A percentile compares a stretch with the other conserved stretches of the same genome.
phyloP scores from a whole-genome alignment of 1,140 invertebrate genomes.

The Lasaia peninsularis region DNA sequence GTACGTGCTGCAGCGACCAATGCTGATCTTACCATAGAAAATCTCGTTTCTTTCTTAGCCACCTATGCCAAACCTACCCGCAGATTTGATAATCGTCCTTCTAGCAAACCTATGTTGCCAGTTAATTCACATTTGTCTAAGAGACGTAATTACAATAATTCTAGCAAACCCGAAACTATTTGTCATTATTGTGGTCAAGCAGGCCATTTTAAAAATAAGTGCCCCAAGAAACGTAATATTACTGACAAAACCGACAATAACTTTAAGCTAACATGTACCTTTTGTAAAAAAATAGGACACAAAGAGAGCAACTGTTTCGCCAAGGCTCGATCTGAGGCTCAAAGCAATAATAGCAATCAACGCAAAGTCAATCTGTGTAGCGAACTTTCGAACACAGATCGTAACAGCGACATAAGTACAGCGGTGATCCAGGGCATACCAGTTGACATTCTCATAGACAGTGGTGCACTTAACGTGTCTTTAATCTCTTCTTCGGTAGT shows the following conservation, averaged over 20 bases:
- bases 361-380: conserved; percentile 21
- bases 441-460: conserved; percentile 21
- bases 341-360: conserved; percentile 1
- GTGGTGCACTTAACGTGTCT: background rate
- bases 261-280: conserved; percentile 7
- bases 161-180: background rate
- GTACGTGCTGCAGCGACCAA: conserved; percentile 26
- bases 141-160: background rate
- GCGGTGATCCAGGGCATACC: conserved; percentile 32
- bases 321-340: conserved; percentile 13
- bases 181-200: conserved; percentile 14
- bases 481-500: background rate
- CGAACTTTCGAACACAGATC: background rate
- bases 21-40: conserved; percentile 17
- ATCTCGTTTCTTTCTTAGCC: conserved; percentile 28
- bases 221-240: conserved; percentile 6
- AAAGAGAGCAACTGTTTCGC: conserved; percentile 23
- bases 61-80: conserved; percentile 20
- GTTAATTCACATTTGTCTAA: background rate
- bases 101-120: background rate
- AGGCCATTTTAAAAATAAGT: conserved; percentile 14
- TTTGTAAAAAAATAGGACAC: conserved; percentile 29
- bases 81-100: background rate
- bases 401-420: conserved; percentile 20
- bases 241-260: too few species aligned